Evolutionary conservation across 2,888 invertebrate species (phyloP).

Genomic region (Luperina nickerlii): DNA sequence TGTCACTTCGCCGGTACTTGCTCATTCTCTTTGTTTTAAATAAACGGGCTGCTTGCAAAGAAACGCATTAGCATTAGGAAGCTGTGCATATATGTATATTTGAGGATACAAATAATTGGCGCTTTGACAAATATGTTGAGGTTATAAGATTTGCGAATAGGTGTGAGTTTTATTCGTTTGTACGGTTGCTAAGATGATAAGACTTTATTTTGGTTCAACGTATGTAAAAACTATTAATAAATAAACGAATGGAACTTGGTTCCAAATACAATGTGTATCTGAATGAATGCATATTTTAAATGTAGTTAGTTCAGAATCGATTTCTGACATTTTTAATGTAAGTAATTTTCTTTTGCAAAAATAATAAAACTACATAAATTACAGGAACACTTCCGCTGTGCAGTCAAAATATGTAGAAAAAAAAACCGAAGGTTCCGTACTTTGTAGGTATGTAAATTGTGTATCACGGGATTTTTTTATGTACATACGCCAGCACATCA

Average conservation of each 20-base stretch:
- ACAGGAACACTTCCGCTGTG: too few relatives aligned
- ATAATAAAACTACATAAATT: too few relatives aligned
- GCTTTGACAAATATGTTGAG: slow-evolving; percentile 20
- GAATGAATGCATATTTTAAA: too few relatives aligned
- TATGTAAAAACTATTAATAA: too few relatives aligned
- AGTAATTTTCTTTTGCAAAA: too few relatives aligned
- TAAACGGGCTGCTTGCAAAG: slow-evolving; percentile 37
- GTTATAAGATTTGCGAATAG: background rate
- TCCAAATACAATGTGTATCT: background rate
- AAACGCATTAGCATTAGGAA: slow-evolving; percentile 14
- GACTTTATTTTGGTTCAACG: background rate
- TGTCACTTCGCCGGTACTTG: slow-evolving; percentile 27
- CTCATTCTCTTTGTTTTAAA: slow-evolving; percentile 54
- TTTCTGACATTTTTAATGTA: too few relatives aligned
- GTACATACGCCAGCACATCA: too few relatives aligned
- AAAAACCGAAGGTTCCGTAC: too few relatives aligned
- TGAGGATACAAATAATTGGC: slow-evolving; percentile 43
- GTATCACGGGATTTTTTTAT: too few relatives aligned
- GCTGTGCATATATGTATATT: slow-evolving; percentile 29
- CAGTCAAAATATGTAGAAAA: too few relatives aligned
- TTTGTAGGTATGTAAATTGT: too few relatives aligned
- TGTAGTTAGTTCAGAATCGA: too few relatives aligned
- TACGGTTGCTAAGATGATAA: background rate
- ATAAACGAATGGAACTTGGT: background rate
- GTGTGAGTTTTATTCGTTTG: background rate